A percentile compares a stretch with the other conserved stretches of the same genome.
Conservation (phyloP, 37 sponge, comb jelly and placozoan genomes). For the Beroe forskalii region DNA sequence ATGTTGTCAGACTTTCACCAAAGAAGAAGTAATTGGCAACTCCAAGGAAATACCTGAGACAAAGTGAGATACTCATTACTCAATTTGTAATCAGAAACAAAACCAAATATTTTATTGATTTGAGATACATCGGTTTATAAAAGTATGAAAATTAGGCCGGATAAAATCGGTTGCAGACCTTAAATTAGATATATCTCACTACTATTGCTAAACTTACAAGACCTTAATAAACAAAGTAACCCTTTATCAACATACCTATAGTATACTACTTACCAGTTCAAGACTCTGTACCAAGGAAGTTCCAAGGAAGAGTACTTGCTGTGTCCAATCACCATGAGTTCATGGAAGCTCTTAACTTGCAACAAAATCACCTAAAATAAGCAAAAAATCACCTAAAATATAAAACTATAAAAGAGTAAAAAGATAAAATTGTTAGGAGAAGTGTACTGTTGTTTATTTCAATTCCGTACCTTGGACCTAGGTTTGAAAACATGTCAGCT, state of each 20-base stretch:
- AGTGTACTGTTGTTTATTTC: background rate
- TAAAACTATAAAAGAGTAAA: background rate
- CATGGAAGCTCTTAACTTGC: conserved; percentile 87
- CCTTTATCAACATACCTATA: no score
- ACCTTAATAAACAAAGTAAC: no score
- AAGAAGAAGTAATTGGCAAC: conserved; percentile 81
- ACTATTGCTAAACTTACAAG: no score
- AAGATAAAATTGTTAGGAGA: background rate
- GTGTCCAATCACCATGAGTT: conserved; percentile 90
- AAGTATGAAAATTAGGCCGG: no score
- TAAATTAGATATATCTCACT: no score
- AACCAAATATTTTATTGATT: no score
- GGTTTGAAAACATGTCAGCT: background rate
- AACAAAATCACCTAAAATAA: conserved; percentile 68
- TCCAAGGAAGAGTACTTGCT: conserved; percentile 86
- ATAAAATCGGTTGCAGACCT: no score
- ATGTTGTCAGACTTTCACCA: conserved; percentile 76
- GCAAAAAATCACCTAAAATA: background rate
- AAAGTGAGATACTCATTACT: no score
- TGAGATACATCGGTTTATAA: no score
- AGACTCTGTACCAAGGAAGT: conserved; percentile 75
- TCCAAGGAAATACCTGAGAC: conserved; percentile 75
- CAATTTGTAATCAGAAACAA: background rate
- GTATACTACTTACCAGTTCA: conserved; percentile 56
- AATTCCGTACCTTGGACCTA: no score